Base-by-base conservation (phyloP, 2,113 vertebrate species). In the Telmatochromis brichardi region DNA sequence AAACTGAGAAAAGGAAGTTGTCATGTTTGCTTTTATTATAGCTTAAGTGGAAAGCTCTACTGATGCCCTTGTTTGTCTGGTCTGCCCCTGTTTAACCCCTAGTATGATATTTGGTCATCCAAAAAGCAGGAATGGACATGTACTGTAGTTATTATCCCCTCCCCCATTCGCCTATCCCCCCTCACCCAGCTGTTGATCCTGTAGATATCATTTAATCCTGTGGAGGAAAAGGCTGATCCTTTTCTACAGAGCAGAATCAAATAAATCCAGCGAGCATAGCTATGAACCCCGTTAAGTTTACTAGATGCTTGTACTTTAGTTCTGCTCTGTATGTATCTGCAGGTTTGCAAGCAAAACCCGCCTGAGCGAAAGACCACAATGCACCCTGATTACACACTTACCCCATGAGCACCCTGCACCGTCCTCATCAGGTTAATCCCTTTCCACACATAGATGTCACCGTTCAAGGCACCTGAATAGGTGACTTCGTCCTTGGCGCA, bases 391-490 rank as follows among this genome's bases (percentile, higher is more conserved):
- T 26, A 12, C 26, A 14, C 86, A 96, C 98, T 97, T 96, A 99
- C 99, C 96, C 97, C 96, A 79, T 99, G 99, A 80, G 99, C 99
- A 91, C 98, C 98, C 93, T 99, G 99, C 89, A 99, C 97, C 8
- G 98, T 99, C 93, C 98, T 97, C 80, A 97, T 96, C 53, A 99
- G 96, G 92, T 97, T 99, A 95, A 99, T 95, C 89, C 98, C 98
- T 94, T 99, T 99, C 99, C 99, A 99, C 7, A 99, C 97, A 4
- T 99, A 99, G 85, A 99, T 98, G 92, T 99, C 99, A 68, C 99
- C 99, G 51, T 97, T 99, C 95, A 99, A 95, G 9, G 99, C 98
- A 91, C 99, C 99, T 14, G 99, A 99, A 94, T 99, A 99, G 0
- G 99, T 99, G 93, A 99, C 94, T 93, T 99, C 98, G 60, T 99